Conservation (phyloP, 1,140 invertebrate species). For the Calephelis virginiensis region DNA sequence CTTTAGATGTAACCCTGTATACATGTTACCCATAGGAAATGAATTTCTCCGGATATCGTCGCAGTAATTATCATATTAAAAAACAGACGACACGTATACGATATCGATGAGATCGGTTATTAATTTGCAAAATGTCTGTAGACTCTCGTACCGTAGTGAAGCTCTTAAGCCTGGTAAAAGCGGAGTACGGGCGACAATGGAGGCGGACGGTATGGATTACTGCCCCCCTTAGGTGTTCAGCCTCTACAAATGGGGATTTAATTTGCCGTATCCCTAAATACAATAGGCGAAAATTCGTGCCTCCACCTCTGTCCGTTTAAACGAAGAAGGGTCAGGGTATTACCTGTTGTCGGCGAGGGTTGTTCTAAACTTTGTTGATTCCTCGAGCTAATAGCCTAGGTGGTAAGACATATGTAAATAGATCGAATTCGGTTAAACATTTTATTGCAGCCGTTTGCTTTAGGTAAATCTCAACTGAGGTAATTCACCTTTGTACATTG, state of each 20-base stretch:
- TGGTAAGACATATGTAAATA: constrained; percentile 16
- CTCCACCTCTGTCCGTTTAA: constrained; percentile 38
- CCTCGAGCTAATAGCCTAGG: constrained; percentile 11
- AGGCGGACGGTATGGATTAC: constrained; percentile 55
- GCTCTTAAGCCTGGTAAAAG: constrained; percentile 51
- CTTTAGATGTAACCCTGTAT: too few species aligned
- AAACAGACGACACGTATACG: constrained; percentile 18
- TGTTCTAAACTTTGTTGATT: constrained; percentile 25
- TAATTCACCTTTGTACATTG: too few species aligned
- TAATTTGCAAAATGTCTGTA: constrained; percentile 58
- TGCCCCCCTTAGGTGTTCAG: constrained; percentile 47
- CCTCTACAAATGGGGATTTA: constrained; percentile 66
- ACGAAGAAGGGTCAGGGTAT: constrained; percentile 41
- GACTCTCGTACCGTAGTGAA: constrained; percentile 39
- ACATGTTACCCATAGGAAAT: too few species aligned
- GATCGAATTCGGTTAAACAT: not conserved
- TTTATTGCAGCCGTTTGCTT: not conserved
- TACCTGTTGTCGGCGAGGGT: constrained; percentile 37
- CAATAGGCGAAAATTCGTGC: constrained; percentile 54
- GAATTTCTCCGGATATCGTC: not conserved
- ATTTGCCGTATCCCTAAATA: constrained; percentile 67
- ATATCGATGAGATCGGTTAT: constrained; percentile 52
- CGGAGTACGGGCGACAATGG: constrained; percentile 52
- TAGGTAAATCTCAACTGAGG: too few species aligned
- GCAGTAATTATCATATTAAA: constrained; percentile 13